A percentile compares a stretch with the other conserved stretches of the same genome.
Evolutionary conservation across 1,140 invertebrate genomes (phyloP).

Genomic region (Stegodyphus dumicola): DNA sequence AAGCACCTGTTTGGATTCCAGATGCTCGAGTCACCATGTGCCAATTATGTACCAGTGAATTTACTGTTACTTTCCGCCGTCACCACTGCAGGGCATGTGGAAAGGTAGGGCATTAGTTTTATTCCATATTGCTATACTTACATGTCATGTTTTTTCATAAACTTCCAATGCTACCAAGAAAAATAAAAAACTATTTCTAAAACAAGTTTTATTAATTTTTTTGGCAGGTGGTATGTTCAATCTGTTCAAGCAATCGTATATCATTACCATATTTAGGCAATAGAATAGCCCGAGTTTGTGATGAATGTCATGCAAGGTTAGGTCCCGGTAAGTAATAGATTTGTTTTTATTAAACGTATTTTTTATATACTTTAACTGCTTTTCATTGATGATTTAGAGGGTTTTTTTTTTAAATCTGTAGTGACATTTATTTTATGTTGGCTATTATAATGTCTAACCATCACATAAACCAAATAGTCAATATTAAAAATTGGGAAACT

Average conservation of each 20-base stretch:
- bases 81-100: slow-evolving; percentile 83
- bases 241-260: slow-evolving; percentile 78
- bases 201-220: background rate
- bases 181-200: background rate
- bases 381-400: no score
- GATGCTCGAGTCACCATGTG: slow-evolving; percentile 79
- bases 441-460: no score
- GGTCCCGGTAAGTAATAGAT: slow-evolving; percentile 66
- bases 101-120: slow-evolving; percentile 71
- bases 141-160: no score
- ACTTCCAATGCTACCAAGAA: no score
- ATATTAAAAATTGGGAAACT: no score
- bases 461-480: no score
- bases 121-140: no score
- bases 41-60: slow-evolving; percentile 78
- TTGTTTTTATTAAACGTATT: no score
- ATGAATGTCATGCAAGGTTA: slow-evolving; percentile 73
- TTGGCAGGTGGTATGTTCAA: slow-evolving; percentile 76
- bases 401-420: no score
- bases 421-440: no score
- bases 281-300: slow-evolving; percentile 73
- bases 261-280: slow-evolving; percentile 76
- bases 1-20: slow-evolving; percentile 78
- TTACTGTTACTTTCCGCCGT: slow-evolving; percentile 79
- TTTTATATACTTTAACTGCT: no score